Base-by-base conservation (phyloP, 2,888 invertebrate species). In the Dysmachus trigonus region DNA sequence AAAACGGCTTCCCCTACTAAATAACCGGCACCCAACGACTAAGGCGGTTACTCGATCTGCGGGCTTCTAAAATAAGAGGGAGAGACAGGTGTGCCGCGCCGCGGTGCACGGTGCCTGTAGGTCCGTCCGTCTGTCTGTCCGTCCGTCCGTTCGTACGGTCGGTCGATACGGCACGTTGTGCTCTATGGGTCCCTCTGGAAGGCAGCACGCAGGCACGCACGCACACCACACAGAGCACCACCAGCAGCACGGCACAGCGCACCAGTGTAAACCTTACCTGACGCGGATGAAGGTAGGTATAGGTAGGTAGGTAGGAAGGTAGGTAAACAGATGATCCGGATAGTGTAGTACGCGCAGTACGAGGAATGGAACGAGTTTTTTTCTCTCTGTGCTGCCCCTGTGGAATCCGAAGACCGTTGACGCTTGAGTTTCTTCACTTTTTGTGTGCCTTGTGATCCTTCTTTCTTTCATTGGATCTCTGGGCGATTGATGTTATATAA, bases 1-100 rank as follows among this genome's bases (percentile, higher is more conserved):
- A 33, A 74, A 82, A 38, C 72, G 71, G 22, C 47, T 85, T 85
- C 62, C 87, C 88, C 87, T 87, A 81, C 87, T 77, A 85, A 77
- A 51, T 62, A 79, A 86, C 47, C 62, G 83, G 86, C 76, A 83
- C 84, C 51, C 83, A 86, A 15, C 35, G 79, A 74, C 83, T 51
- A 13, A 88, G 86, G 86, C 87, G 86, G 87, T 85, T 53, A 77
- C 77, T 33, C 18, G 35, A 53, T 13, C 27, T 41, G 31, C 38
- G 51, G n/a, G 18, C 41, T 22, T 85, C 33, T 41, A 31, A 79
- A 79, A 38, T 31, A 85, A 85, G 85, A 72, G 85, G 85, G 85
- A 85, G 76, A 85, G 85, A 85, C 85, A 85, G 85, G 85, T 85
- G 85, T 85, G 85, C 77, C 77, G 30, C 71, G 53, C 51, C 7